phyloP scores from a whole-genome alignment of 1,140 invertebrate species.

The Formica selysi region DNA sequence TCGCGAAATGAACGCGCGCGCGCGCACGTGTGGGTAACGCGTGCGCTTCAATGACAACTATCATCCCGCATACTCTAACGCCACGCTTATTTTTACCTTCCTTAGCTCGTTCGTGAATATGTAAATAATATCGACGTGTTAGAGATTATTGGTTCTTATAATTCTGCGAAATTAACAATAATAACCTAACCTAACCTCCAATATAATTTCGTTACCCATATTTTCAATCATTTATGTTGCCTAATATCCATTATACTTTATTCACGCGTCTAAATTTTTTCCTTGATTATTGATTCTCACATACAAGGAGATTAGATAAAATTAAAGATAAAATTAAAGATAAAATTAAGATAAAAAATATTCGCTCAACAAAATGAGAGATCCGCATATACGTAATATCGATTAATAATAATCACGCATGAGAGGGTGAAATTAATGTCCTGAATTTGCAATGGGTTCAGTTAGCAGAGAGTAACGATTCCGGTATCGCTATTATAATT shows the following conservation, averaged over 20 bases:
- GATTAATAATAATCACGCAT: background rate
- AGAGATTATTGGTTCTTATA: background rate
- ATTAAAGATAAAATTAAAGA: background rate
- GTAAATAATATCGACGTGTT: background rate
- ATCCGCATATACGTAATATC: background rate
- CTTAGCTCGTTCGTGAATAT: background rate
- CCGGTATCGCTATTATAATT: constrained; percentile 22
- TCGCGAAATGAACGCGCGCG: constrained; percentile 42
- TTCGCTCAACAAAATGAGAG: background rate
- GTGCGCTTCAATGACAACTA: constrained; percentile 9
- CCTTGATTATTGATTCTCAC: background rate
- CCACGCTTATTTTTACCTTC: background rate
- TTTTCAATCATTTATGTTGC: background rate
- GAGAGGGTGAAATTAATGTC: constrained; percentile 15
- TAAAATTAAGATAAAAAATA: background rate
- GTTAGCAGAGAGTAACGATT: constrained; percentile 21
- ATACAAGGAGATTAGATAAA: background rate
- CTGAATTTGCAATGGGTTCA: background rate
- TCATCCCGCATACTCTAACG: no score
- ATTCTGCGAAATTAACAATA: background rate
- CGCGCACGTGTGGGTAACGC: constrained; percentile 16
- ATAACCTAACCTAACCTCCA: background rate
- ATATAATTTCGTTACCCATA: background rate
- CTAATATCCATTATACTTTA: background rate
- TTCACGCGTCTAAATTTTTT: background rate